These are phyloP conservation scores for Cryptus armator DNA, from an alignment of 2,888 invertebrate genomes.

Conservation along the genomic window DNA sequence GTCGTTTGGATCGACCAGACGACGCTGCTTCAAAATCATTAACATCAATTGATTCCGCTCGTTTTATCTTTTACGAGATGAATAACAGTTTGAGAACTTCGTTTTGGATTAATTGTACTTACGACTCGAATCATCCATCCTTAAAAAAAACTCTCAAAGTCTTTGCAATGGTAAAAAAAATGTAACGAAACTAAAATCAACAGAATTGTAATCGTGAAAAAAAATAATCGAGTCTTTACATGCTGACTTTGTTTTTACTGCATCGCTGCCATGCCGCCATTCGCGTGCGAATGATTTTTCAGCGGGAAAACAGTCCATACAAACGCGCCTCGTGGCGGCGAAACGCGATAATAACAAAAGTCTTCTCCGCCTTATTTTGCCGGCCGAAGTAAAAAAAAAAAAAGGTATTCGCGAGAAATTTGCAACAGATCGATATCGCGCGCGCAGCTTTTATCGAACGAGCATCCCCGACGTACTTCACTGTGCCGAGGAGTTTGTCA, in stretches of 20 bases:
- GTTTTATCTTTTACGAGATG: not conserved
- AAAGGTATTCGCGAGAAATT: slow-evolving; percentile 7
- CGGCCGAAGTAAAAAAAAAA: too few species aligned
- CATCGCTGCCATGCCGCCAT: not conserved
- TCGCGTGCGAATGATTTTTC: slow-evolving; percentile 4
- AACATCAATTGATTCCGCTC: not conserved
- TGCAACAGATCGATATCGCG: slow-evolving; percentile 7
- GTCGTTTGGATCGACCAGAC: slow-evolving; percentile 86
- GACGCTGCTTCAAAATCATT: slow-evolving; percentile 64
- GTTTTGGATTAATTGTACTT: not conserved
- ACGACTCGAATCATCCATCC: slow-evolving; percentile 30
- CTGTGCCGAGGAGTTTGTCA: slow-evolving; percentile 53
- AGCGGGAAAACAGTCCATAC: slow-evolving; percentile 27
- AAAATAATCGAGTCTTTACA: not conserved
- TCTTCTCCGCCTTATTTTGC: not conserved
- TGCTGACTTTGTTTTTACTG: slow-evolving; percentile 1
- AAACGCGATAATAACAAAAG: not conserved
- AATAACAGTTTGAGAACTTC: not conserved
- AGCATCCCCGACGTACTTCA: slow-evolving; percentile 48
- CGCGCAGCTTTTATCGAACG: slow-evolving; percentile 41
- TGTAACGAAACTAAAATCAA: not conserved
- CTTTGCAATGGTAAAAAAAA: not conserved
- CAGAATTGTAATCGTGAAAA: not conserved
- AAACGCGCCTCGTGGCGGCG: slow-evolving; percentile 2
- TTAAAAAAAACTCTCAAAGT: not conserved